Base-by-base conservation (phyloP, 2,888 invertebrate species). In the Mactromeris polynyma region DNA sequence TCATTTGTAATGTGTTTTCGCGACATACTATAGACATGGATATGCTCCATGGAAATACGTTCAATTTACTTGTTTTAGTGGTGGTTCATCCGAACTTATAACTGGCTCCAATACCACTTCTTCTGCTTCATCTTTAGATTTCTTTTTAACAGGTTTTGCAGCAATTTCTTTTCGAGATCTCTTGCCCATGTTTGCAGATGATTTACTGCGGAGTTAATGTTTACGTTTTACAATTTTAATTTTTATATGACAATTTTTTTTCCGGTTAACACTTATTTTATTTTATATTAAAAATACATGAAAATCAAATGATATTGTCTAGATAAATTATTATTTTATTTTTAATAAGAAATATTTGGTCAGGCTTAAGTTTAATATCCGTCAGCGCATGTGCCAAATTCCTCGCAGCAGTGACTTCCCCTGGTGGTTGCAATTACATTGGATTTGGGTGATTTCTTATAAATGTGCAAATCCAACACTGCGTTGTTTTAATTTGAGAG, bases 141-240 rank as follows among this genome's bases (percentile, higher is more conserved):
- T 73, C 26, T 26, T 46, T 83, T 42, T 73, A 36, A 31, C 73
- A 17, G 54, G 77, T 42, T 58, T 40, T n/a, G 69, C 64, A n/a
- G 46, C 38, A 46, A 73, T 73, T 31, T 86, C 80, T 38, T 81
- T 80, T 33, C 82, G 42, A 58, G 87, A 89, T 83, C 90, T 83
- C 40, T 92, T 92, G 4, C 90, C 91, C 91, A 92, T 92, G 91
- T 86, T 86, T 83, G 73, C 21, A 7, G 46, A 17, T 81, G 89
- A 87, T 85, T 91, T 91, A 89, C 91, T 89, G 81, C 91, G 89
- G 36, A 19, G 21, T 86, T 85, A 78, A 58, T 79, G 79, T 81
- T 83, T 78, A 79, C 79, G 40, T 42, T 79, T 79, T 79, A n/a
- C 26, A 46, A 14, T 40, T 79, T 38, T 79, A 26, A 40, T 79